These are phyloP conservation scores for Vulpes lagopus DNA, from an alignment of 2,113 vertebrate species.

Conservation along the genomic window DNA sequence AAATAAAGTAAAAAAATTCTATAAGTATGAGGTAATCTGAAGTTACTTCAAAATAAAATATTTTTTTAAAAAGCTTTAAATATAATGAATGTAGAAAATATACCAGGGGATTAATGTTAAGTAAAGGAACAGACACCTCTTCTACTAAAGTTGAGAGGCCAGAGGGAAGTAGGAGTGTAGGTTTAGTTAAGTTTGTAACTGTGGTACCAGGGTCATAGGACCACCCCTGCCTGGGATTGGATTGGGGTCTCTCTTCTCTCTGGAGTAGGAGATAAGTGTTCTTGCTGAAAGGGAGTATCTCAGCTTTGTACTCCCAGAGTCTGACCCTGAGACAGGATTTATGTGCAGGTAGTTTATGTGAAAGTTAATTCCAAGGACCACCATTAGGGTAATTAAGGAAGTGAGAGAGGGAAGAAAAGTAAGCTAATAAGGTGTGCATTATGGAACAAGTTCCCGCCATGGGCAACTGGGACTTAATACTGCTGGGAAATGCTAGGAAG, in stretches of 20 bases:
- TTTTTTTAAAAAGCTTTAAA: background rate
- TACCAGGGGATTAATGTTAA: background rate
- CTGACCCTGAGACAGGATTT: background rate
- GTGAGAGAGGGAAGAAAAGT: background rate
- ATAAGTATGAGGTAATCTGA: slow-evolving; percentile 12
- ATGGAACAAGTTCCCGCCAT: background rate
- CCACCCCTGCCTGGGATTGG: background rate
- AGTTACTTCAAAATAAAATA: background rate
- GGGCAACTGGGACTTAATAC: background rate
- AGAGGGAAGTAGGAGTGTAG: background rate
- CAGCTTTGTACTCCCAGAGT: background rate
- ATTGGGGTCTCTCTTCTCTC: background rate
- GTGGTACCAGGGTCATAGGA: background rate
- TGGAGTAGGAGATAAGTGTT: background rate
- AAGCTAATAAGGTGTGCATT: background rate
- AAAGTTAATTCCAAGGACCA: background rate
- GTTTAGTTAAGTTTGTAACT: background rate
- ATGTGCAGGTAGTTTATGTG: background rate
- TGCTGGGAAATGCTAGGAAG: background rate
- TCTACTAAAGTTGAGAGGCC: background rate
- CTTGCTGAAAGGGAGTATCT: background rate
- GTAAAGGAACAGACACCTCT: background rate
- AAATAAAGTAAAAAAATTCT: background rate
- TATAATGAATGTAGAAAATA: background rate
- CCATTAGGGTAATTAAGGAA: background rate